phyloP scores from a whole-genome alignment of 2,113 vertebrate species.

The Mus spicilegus region DNA sequence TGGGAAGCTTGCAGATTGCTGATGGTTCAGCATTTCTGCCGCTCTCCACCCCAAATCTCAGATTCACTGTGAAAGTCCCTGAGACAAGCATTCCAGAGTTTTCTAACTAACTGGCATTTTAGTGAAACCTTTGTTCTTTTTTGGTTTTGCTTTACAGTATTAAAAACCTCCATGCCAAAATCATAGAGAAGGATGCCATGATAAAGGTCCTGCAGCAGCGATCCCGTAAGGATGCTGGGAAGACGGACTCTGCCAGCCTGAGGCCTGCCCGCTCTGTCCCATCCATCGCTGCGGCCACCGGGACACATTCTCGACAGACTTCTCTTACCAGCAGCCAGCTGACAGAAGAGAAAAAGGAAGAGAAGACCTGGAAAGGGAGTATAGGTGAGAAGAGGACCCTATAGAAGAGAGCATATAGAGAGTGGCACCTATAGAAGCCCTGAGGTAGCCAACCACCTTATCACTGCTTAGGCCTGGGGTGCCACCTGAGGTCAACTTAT shows the following conservation, averaged over 20 bases:
- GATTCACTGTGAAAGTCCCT: background rate
- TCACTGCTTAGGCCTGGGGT: background rate
- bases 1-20: background rate
- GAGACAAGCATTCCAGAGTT: background rate
- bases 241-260: slow-evolving; percentile 85
- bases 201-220: slow-evolving; percentile 94
- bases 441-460: background rate
- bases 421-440: background rate
- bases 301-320: slow-evolving; percentile 88
- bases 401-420: background rate
- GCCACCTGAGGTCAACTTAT: background rate
- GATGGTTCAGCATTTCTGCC: background rate
- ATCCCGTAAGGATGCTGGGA: slow-evolving; percentile 88
- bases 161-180: slow-evolving; percentile 94
- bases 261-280: slow-evolving; percentile 89
- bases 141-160: slow-evolving; percentile 84
- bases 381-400: slow-evolving; percentile 83
- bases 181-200: slow-evolving; percentile 95
- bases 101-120: background rate
- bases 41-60: accelerated
- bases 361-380: slow-evolving; percentile 89
- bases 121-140: background rate
- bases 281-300: slow-evolving; percentile 85
- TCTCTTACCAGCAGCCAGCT: slow-evolving; percentile 89
- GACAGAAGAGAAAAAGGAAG: slow-evolving; percentile 89